A percentile compares a stretch with the other conserved stretches of the same genome.
phyloP scores from a whole-genome alignment of 1,140 invertebrate genomes.

The Tigriopus japonicus region DNA sequence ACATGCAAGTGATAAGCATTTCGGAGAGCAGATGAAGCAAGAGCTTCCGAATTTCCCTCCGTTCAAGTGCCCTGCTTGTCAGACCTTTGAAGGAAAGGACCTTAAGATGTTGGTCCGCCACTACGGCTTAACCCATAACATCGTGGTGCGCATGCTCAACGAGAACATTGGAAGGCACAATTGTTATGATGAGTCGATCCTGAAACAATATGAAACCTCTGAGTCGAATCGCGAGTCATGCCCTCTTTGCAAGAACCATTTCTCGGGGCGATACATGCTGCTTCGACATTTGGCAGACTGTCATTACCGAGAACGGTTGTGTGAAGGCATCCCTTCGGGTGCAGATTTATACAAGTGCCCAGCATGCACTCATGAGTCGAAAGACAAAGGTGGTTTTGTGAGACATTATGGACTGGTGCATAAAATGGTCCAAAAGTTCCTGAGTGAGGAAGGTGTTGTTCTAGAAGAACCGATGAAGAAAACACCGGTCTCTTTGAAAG shows the following conservation, averaged over 20 bases:
- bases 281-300: conserved; percentile 12
- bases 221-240: conserved; percentile 2
- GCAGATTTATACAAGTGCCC: conserved; percentile 7
- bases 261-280: conserved; percentile 8
- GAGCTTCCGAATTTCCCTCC: not conserved
- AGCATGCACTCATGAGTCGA: conserved; percentile 1
- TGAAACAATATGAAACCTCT: conserved; percentile 4
- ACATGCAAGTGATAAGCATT: conserved; percentile 1
- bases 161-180: conserved; percentile 3
- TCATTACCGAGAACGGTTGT: conserved; percentile 12
- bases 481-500: too few species aligned
- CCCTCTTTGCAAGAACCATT: conserved; percentile 6
- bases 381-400: conserved; percentile 9
- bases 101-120: conserved; percentile 2
- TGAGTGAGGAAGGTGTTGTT: conserved; percentile 8
- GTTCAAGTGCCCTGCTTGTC: conserved; percentile 7
- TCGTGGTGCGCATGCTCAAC: conserved; percentile 7
- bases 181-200: conserved; percentile 6
- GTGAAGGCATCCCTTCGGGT: not conserved
- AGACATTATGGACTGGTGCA: conserved; percentile 12
- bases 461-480: too few species aligned
- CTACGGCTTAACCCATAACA: conserved; percentile 8
- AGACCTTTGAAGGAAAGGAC: not conserved
- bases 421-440: conserved; percentile 13
- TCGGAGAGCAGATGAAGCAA: not conserved